Percentiles rank a stretch among this genome's conserved stretches.
Conservation (phyloP, 2,888 invertebrate species). For the Nudaria mundana region DNA sequence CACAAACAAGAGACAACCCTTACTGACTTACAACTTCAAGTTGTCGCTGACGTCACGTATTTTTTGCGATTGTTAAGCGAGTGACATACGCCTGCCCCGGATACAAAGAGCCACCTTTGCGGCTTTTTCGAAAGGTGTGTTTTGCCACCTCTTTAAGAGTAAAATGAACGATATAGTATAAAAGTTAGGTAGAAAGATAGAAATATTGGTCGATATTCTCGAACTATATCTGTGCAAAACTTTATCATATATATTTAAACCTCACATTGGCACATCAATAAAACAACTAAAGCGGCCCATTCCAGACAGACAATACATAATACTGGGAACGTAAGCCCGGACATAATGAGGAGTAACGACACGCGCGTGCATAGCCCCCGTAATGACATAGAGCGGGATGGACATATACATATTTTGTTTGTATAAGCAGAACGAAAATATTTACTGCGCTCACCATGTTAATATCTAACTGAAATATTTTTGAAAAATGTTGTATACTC, state of each 20-base stretch:
- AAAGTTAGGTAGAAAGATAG: too few species aligned
- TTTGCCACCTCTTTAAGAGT: too few species aligned
- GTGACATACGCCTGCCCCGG: too few species aligned
- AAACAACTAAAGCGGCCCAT: conserved; percentile 67
- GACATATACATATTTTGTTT: conserved; percentile 4
- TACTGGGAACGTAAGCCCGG: conserved; percentile 52
- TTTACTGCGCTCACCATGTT: conserved; percentile 32
- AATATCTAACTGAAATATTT: conserved; percentile 46
- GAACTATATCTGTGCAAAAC: too few species aligned
- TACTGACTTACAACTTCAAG: too few species aligned
- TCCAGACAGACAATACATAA: conserved; percentile 63
- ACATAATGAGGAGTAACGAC: conserved; percentile 75
- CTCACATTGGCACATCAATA: conserved; percentile 50
- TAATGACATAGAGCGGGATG: conserved; percentile 50
- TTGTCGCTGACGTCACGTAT: too few species aligned
- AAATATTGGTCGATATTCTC: too few species aligned
- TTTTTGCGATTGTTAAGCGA: too few species aligned
- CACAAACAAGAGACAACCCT: too few species aligned
- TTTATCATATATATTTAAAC: conserved; percentile 13
- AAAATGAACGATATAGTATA: too few species aligned
- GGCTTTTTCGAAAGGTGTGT: too few species aligned
- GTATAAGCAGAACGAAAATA: conserved; percentile 33
- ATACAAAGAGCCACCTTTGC: too few species aligned
- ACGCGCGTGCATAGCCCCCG: conserved; percentile 62
- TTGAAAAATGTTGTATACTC: conserved; percentile 36